Base-by-base conservation (phyloP, 2,888 invertebrate genomes). In the Tuta absoluta region DNA sequence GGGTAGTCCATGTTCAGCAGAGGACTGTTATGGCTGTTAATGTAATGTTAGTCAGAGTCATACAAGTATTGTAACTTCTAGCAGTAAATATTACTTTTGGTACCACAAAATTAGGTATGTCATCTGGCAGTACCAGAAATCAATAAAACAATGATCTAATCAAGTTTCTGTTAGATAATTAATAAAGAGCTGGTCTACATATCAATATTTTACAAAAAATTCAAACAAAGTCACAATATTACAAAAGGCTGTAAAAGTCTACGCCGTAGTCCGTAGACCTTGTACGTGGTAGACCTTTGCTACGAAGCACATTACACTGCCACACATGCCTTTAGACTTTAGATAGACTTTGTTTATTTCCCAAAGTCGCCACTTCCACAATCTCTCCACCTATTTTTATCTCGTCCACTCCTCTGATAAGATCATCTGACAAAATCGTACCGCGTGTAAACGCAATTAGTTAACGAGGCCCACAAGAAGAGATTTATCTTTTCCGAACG, bases 401-500 rank as follows among this genome's bases (percentile, higher is more conserved):
- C n/a, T n/a, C 17, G 2, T 23, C 8, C 21, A 51, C 2, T 21
- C 12, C 33, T 56, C 51, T 53, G 14, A 56, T 11, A 17, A 33
- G n/a, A 33, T 28, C 33, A 17, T 17, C 56, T 33, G 56, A 56
- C 56, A 56, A 19, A 33, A 56, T 33, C 56, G 56, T n/a, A 11
- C 12, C 17, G 4, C 33, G n/a, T 33, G 33, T 56, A 17, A 17
- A 33, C 5, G 28, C 56, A 17, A 56, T 58, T 58, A 58, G 58
- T 58, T 58, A 90, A 89, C 89, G 87, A 89, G 89, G 83, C 77
- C 77, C 78, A 81, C 79, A 86, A 84, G 85, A 71, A 78, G 80
- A 86, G 87, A 91, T 91, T 89, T 91, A 90, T 91, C 88, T 87
- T 86, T 87, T 87, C 86, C 85, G 82, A 87, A 87, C 88, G 82